Conservation (phyloP, 2,888 invertebrate genomes). For the Perizoma affinitatum region DNA sequence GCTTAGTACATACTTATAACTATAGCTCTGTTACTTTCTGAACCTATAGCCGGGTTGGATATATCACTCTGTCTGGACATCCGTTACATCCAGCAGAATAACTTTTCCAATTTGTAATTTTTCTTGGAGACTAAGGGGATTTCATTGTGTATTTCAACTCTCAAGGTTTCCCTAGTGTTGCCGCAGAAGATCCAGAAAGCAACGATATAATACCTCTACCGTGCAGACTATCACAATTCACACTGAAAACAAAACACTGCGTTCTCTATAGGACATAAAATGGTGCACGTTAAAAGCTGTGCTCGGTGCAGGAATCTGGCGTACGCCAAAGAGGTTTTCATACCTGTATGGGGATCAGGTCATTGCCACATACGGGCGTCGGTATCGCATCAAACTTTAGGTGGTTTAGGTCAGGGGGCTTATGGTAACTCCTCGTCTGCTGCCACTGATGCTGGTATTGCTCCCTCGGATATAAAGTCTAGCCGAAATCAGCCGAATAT, state of each 20-base stretch:
- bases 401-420: conserved; percentile 83
- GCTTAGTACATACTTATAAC: conserved; percentile 33
- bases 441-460: conserved; percentile 88
- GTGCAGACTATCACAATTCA: conserved; percentile 60
- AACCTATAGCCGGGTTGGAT: conserved; percentile 9
- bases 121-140: no score
- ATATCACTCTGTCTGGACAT: neutral
- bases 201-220: conserved; percentile 49
- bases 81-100: no score
- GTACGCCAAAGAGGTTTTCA: conserved; percentile 74
- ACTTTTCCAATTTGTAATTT: no score
- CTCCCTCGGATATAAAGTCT: conserved; percentile 83
- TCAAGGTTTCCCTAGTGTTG: neutral
- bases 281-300: conserved; percentile 78
- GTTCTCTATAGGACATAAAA: conserved; percentile 52
- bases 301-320: conserved; percentile 71
- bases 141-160: no score
- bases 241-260: conserved; percentile 53
- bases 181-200: conserved; percentile 21
- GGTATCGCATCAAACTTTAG: conserved; percentile 80
- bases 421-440: conserved; percentile 85
- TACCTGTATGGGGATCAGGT: conserved; percentile 83
- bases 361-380: conserved; percentile 79
- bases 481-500: conserved; percentile 77
- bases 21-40: conserved; percentile 17